A percentile compares a stretch with the other conserved stretches of the same genome.
phyloP scores from a whole-genome alignment of 2,113 vertebrate species.

The Ploceus nigricollis region DNA sequence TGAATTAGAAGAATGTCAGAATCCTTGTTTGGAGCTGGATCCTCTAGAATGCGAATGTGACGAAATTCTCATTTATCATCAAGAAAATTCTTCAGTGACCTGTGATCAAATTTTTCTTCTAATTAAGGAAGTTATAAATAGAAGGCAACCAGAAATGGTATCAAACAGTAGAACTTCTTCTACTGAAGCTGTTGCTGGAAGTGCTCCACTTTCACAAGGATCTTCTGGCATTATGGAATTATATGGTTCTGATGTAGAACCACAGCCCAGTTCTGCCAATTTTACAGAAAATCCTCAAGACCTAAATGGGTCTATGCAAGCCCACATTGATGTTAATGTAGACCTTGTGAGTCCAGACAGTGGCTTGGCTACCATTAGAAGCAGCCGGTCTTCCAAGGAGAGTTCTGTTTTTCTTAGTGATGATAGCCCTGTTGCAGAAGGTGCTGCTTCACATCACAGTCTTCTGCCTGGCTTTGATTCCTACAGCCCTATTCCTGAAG shows the following conservation, averaged over 20 bases:
- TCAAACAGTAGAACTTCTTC: slow-evolving; percentile 91
- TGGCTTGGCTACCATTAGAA: slow-evolving; percentile 90
- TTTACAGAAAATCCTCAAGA: slow-evolving; percentile 79
- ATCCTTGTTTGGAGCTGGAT: slow-evolving; percentile 79
- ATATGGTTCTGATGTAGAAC: slow-evolving; percentile 87
- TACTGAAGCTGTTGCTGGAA: slow-evolving; percentile 92
- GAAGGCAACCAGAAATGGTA: slow-evolving; percentile 78
- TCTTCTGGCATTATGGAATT: slow-evolving; percentile 92
- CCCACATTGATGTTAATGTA: slow-evolving; percentile 76
- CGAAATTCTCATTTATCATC: slow-evolving; percentile 82
- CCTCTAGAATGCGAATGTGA: slow-evolving; percentile 77
- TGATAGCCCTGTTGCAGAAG: slow-evolving; percentile 87
- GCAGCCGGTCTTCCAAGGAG: slow-evolving; percentile 92
- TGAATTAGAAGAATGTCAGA: slow-evolving; percentile 85
- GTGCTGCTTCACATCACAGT: slow-evolving; percentile 77
- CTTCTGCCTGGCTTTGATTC: slow-evolving; percentile 81
- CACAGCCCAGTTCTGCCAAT: slow-evolving; percentile 75
- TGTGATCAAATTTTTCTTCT: slow-evolving; percentile 81
- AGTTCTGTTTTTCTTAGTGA: slow-evolving; percentile 95
- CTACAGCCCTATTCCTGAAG: slow-evolving; percentile 79
- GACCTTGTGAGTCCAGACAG: slow-evolving; percentile 93
- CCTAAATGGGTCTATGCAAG: slow-evolving; percentile 72
- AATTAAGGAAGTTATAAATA: slow-evolving; percentile 84
- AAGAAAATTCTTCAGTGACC: slow-evolving; percentile 70
- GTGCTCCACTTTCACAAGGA: slow-evolving; percentile 90